These are phyloP conservation scores for Alsophila aescularia DNA, from an alignment of 2,888 invertebrate species.

Conservation along the genomic window DNA sequence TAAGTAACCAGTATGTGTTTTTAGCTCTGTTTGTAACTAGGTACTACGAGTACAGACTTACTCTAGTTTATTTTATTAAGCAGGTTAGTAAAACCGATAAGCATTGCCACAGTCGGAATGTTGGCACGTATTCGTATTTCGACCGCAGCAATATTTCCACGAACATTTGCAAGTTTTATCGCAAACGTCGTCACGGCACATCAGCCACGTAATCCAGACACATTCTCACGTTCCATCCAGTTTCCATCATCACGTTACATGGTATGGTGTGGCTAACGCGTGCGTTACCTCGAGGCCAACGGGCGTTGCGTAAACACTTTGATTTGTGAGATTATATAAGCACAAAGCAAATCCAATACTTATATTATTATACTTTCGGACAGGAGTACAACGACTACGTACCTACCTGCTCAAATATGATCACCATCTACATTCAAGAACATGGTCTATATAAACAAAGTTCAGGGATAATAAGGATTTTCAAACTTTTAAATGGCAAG, in stretches of 20 bases:
- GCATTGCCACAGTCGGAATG: not conserved
- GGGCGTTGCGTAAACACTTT: conserved; percentile 4
- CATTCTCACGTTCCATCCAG: conserved; percentile 16
- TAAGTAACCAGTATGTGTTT: too few relatives aligned
- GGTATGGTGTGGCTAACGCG: conserved; percentile 12
- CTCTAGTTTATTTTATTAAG: too few relatives aligned
- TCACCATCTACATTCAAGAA: too few relatives aligned
- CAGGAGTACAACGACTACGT: too few relatives aligned
- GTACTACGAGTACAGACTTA: too few relatives aligned
- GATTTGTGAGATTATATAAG: not conserved
- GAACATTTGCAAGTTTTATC: conserved; percentile 9
- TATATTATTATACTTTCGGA: too few relatives aligned
- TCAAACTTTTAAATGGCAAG: too few relatives aligned
- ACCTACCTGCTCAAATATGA: too few relatives aligned
- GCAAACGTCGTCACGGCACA: conserved; percentile 2
- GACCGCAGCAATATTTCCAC: not conserved
- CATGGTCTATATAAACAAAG: too few relatives aligned
- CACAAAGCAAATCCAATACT: not conserved
- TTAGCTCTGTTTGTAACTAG: too few relatives aligned
- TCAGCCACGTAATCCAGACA: conserved; percentile 8
- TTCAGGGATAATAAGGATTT: too few relatives aligned
- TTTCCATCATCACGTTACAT: conserved; percentile 18
- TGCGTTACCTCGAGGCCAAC: conserved; percentile 8
- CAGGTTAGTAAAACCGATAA: too few relatives aligned
- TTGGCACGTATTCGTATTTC: not conserved